phyloP scores from a whole-genome alignment of 2,888 invertebrate genomes.

The Aplocera efformata region DNA sequence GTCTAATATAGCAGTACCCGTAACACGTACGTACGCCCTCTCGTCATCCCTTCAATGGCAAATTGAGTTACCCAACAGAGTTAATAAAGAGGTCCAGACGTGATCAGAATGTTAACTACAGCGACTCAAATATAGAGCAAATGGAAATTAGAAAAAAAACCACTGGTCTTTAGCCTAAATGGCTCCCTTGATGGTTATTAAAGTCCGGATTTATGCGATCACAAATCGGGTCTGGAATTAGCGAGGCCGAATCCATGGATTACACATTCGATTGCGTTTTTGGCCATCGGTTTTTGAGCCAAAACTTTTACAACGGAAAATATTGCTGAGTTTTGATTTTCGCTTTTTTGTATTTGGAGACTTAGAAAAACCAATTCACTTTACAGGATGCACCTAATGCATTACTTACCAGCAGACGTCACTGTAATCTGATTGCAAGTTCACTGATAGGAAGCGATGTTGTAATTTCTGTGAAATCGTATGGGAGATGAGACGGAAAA shows the following conservation, averaged over 20 bases:
- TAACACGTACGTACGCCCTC: slow-evolving; percentile 59
- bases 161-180: slow-evolving; percentile 33
- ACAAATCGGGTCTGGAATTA: slow-evolving; percentile 26
- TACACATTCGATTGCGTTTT: not conserved
- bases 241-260: slow-evolving; percentile 13
- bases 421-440: too few relatives aligned
- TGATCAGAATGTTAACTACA: slow-evolving; percentile 49
- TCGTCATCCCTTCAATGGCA: slow-evolving; percentile 68
- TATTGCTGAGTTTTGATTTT: too few relatives aligned
- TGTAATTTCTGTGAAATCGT: too few relatives aligned
- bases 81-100: slow-evolving; percentile 66
- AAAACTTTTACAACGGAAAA: too few relatives aligned
- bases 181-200: slow-evolving; percentile 49
- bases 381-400: too few relatives aligned
- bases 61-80: slow-evolving; percentile 71
- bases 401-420: too few relatives aligned
- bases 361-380: too few relatives aligned
- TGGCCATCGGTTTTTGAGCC: too few relatives aligned
- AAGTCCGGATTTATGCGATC: slow-evolving; percentile 45
- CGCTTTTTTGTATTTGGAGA: too few relatives aligned
- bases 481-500: too few relatives aligned
- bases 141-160: slow-evolving; percentile 47
- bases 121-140: slow-evolving; percentile 41
- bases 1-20: slow-evolving; percentile 45
- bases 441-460: too few relatives aligned